Conservation (phyloP, 2,113 vertebrate genomes). For the Gulo gulo region DNA sequence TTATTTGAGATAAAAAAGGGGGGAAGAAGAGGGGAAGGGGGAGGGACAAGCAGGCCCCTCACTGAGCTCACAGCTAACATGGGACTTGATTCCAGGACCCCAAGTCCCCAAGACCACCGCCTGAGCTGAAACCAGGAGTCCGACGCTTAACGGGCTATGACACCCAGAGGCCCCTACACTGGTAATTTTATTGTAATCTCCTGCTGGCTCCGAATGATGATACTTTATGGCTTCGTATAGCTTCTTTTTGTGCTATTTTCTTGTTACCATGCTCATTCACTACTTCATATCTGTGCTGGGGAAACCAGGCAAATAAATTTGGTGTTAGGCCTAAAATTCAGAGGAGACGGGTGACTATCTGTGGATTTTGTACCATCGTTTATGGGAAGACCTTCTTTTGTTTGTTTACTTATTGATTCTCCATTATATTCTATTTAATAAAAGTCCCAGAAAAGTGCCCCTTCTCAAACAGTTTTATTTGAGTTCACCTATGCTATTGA, state of each 20-base stretch:
- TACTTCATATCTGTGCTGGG: not conserved
- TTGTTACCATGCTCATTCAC: not conserved
- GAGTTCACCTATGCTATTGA: not conserved
- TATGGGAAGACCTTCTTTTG: not conserved
- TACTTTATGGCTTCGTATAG: not conserved
- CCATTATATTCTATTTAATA: not conserved
- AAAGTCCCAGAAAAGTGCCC: not conserved
- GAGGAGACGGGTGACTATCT: not conserved
- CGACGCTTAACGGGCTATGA: rapidly evolving
- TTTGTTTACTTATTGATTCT: not conserved
- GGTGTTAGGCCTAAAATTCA: not conserved
- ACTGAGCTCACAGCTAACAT: not conserved
- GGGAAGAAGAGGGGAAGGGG: not conserved
- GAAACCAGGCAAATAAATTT: not conserved
- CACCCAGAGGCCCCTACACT: not conserved
- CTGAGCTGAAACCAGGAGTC: not conserved
- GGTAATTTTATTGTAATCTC: not conserved
- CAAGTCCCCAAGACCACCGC: not conserved
- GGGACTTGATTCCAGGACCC: not conserved
- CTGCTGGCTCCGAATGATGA: not conserved
- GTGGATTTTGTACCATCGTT: not conserved
- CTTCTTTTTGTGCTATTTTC: not conserved
- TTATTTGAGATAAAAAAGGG: too few relatives aligned
- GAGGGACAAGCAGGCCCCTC: not conserved
- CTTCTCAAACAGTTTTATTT: not conserved